Evolutionary conservation across 1,140 invertebrate genomes (phyloP), one percentile per base, ranked within the genome.

Genomic region (Saccostrea glomerata): DNA sequence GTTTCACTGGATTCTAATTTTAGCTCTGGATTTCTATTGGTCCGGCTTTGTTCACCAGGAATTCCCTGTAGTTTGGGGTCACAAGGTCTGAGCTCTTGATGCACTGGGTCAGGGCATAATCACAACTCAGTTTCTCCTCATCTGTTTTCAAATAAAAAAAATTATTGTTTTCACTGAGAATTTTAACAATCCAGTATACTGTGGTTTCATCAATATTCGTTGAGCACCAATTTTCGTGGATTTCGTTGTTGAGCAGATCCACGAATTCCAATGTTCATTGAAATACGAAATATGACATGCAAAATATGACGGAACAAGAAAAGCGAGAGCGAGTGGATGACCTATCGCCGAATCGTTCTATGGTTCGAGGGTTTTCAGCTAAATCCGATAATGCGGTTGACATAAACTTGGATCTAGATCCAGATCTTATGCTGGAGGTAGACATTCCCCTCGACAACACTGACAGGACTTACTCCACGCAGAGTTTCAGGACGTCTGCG

Each of bases 71-170:
- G 20, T 86, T 89, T 17, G 93, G 91, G 13, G 93, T 92, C 25
- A 94, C 85, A 17, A 94, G 84, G 73, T 94, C 93, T 56, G 92
- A 90, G 85, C 91, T 92, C 85, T 93, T 93, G 4, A 93, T 82
- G 84, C 92, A 93, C 89, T 94, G 92, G 5, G 90, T 90, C 25
- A 94, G 60, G 47, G 90, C 86, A 86, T 92, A 93, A 60, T 93
- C 92, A 89, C 82, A 91, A 4, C 90, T 90, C 60, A 89, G 55
- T 13, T 87, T 86, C 47, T 87, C 87, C 20, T 89, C 91, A 55
- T 63, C 58, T 70, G 40, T 23, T 47, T 47, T 2, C 2, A n/a
- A n/a, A n/a, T n/a, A 47, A 47, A 3, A 47, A 47, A 47, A 47
- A 3, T 47, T 3, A 6, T 6, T 47, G 40, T 47, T 47, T 3